Conservation (phyloP, 2,797 vertebrate genomes). For the Gambelia wislizenii region DNA sequence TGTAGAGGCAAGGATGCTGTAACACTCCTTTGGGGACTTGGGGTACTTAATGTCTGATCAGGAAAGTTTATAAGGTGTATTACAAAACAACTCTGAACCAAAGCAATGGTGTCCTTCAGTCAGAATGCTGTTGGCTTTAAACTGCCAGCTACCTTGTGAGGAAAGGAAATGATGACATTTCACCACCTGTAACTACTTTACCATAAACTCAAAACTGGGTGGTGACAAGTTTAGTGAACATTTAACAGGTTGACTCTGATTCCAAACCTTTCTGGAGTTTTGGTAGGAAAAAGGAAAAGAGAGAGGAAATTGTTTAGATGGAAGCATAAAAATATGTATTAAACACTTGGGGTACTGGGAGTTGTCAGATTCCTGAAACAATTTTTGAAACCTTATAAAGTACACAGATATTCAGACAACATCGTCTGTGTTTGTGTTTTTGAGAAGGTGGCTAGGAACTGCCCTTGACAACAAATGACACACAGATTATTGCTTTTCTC, state of each 20-base stretch:
- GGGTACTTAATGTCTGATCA: neutral
- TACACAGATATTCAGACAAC: neutral
- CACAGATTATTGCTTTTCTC: neutral
- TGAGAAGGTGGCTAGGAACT: neutral
- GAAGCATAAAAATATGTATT: slow-evolving; percentile 15
- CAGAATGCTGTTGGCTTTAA: neutral
- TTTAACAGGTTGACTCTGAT: slow-evolving; percentile 5
- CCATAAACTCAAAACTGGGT: neutral
- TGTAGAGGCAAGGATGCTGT: neutral
- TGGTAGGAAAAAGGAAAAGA: slow-evolving; percentile 13
- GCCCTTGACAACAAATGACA: neutral
- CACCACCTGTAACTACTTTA: neutral
- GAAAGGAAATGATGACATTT: slow-evolving; percentile 7
- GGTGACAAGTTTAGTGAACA: slow-evolving; percentile 20
- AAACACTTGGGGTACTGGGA: neutral
- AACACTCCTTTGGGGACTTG: neutral
- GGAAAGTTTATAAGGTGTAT: slow-evolving; percentile 1
- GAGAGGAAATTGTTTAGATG: slow-evolving; percentile 27
- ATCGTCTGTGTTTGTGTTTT: slow-evolving; percentile 7
- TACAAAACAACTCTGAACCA: neutral
- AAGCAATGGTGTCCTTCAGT: neutral
- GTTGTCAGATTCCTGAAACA: neutral
- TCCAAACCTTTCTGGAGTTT: neutral
- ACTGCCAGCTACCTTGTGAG: neutral
- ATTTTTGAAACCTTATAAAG: slow-evolving; percentile 27